Evolutionary conservation across 2,797 vertebrate genomes (phyloP).

Genomic region (Poecilia velifera): DNA sequence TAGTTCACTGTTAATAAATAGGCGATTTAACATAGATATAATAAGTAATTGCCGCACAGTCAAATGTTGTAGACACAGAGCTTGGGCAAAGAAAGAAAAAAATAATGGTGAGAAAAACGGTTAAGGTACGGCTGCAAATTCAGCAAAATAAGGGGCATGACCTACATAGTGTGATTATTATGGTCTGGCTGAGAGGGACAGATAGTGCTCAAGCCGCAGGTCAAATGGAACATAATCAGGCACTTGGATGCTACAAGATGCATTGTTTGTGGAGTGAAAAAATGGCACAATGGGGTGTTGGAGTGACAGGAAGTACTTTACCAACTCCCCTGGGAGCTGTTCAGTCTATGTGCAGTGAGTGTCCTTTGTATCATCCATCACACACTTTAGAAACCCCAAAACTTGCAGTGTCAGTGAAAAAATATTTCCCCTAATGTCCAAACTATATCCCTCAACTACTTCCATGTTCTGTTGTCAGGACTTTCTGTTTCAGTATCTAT

Average conservation of each 20-base stretch:
- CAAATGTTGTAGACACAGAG: constrained; percentile 36
- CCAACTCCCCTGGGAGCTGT: constrained; percentile 12
- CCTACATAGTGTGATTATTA: constrained; percentile 61
- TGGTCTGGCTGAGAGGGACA: constrained; percentile 42
- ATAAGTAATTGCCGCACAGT: constrained; percentile 57
- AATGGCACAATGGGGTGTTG: not conserved
- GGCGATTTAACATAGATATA: constrained; percentile 56
- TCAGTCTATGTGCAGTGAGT: constrained; percentile 18
- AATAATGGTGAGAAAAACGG: constrained; percentile 38
- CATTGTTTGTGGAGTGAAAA: constrained; percentile 10
- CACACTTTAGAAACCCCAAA: constrained; percentile 13
- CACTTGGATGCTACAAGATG: constrained; percentile 28
- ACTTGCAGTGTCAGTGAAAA: constrained; percentile 21
- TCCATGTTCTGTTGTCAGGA: constrained; percentile 3
- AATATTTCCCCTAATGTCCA: constrained; percentile 28
- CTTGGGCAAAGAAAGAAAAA: constrained; percentile 49
- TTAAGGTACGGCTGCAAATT: constrained; percentile 39
- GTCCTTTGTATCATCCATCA: constrained; percentile 44
- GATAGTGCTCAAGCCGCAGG: constrained; percentile 26
- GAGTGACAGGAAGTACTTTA: constrained; percentile 22
- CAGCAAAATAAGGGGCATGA: constrained; percentile 53
- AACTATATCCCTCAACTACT: constrained; percentile 19
- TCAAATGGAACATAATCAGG: constrained; percentile 29
- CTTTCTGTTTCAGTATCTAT: constrained; percentile 24
- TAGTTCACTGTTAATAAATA: constrained; percentile 21